Conservation (phyloP, 1,140 invertebrate species). For the Drosophila quadrilineata region DNA sequence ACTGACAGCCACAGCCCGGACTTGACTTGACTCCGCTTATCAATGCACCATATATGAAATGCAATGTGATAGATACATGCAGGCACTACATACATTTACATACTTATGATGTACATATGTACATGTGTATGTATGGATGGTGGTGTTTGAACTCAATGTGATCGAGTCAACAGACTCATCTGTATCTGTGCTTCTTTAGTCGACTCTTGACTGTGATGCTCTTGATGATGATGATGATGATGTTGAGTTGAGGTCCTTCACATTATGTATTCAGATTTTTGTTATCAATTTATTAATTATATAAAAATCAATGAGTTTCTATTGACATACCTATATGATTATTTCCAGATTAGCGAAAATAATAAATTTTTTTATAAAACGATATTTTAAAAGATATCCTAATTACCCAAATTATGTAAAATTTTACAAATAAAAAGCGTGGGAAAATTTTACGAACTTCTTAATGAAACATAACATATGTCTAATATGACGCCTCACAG, state of each 20-base stretch:
- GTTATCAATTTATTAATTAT: constrained; percentile 32
- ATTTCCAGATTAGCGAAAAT: too few relatives aligned
- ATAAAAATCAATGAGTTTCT: too few relatives aligned
- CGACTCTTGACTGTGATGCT: constrained; percentile 39
- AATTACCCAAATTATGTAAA: too few relatives aligned
- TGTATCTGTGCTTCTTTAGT: constrained; percentile 4
- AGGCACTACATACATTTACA: neutral
- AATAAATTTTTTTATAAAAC: too few relatives aligned
- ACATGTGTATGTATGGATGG: constrained; percentile 49
- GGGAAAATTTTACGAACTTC: too few relatives aligned
- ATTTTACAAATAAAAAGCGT: too few relatives aligned
- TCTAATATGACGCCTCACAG: too few relatives aligned
- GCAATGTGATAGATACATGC: neutral
- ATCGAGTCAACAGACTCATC: constrained; percentile 17
- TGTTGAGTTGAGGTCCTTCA: constrained; percentile 53
- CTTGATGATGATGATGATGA: constrained; percentile 39
- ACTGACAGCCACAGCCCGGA: constrained; percentile 24
- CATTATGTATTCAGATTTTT: constrained; percentile 35
- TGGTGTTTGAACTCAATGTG: constrained; percentile 54
- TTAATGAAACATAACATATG: too few relatives aligned
- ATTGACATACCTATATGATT: too few relatives aligned
- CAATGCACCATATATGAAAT: too few relatives aligned
- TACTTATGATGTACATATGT: neutral
- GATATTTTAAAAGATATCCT: too few relatives aligned
- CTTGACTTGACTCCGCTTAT: constrained; percentile 50